Conservation (phyloP, 2,888 invertebrate species). For the Eupithecia exiguata region DNA sequence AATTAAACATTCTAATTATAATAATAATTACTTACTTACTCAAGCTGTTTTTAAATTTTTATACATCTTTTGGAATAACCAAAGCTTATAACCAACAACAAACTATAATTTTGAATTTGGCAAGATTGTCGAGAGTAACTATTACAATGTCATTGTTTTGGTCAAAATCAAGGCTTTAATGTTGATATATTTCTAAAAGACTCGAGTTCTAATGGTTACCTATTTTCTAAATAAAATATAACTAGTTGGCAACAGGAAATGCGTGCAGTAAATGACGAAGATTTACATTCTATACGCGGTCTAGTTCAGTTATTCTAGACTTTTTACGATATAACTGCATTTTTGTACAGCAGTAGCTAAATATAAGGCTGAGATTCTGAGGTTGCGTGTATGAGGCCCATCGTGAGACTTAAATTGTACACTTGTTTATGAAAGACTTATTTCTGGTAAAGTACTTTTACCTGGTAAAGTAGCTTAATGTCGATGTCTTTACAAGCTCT, state of each 20-base stretch:
- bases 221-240: constrained; percentile 50
- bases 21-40: constrained; percentile 32
- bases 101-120: neutral
- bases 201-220: neutral
- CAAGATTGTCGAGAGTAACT: neutral
- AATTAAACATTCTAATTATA: constrained; percentile 45
- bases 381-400: neutral
- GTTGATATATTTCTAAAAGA: neutral
- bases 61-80: neutral
- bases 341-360: neutral
- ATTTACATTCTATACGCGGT: constrained; percentile 63
- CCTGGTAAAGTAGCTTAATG: too few species aligned
- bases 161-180: neutral
- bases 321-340: constrained; percentile 40
- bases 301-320: constrained; percentile 47
- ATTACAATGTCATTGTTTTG: neutral
- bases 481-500: too few species aligned
- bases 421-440: neutral
- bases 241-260: constrained; percentile 65
- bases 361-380: neutral
- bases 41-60: neutral
- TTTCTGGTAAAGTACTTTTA: too few species aligned
- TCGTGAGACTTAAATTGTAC: neutral
- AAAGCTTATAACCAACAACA: neutral
- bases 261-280: constrained; percentile 74